Conservation (phyloP, 2,113 vertebrate species). For the Amphiprion ocellaris region DNA sequence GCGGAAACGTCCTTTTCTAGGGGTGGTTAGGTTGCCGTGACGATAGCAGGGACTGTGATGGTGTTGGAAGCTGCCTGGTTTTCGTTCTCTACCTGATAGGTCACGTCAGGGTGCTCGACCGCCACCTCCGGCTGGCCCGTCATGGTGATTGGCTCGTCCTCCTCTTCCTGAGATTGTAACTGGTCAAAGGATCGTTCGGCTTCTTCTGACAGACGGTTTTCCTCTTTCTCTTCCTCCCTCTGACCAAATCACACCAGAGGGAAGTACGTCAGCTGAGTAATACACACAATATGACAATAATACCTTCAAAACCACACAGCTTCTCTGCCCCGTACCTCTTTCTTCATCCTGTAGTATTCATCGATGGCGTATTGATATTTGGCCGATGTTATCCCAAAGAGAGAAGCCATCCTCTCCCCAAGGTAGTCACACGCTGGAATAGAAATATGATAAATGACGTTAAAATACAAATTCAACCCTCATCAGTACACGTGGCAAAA, state of each 20-base stretch:
- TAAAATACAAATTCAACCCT: not conserved
- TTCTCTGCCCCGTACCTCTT: constrained; percentile 86
- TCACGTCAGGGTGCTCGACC: constrained; percentile 82
- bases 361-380: constrained; percentile 99
- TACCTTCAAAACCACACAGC: not conserved
- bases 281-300: not conserved
- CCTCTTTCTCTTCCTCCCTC: constrained; percentile 92
- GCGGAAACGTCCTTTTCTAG: not conserved
- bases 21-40: constrained; percentile 81
- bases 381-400: constrained; percentile 95
- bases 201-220: constrained; percentile 92
- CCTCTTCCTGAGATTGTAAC: constrained; percentile 79
- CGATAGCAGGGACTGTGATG: constrained; percentile 70
- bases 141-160: constrained; percentile 60
- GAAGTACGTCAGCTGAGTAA: not conserved
- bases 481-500: no score
- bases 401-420: constrained; percentile 95
- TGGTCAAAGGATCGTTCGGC: constrained; percentile 88
- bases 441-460: not conserved
- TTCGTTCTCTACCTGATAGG: constrained; percentile 88
- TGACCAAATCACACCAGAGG: constrained; percentile 53
- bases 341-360: constrained; percentile 97
- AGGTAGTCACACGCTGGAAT: constrained; percentile 95
- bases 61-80: constrained; percentile 50
- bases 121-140: constrained; percentile 80